Evolutionary conservation across 1,140 invertebrate species (phyloP), one percentile per base, ranked within the genome.

Genomic region (Dinothrombium tinctorium): DNA sequence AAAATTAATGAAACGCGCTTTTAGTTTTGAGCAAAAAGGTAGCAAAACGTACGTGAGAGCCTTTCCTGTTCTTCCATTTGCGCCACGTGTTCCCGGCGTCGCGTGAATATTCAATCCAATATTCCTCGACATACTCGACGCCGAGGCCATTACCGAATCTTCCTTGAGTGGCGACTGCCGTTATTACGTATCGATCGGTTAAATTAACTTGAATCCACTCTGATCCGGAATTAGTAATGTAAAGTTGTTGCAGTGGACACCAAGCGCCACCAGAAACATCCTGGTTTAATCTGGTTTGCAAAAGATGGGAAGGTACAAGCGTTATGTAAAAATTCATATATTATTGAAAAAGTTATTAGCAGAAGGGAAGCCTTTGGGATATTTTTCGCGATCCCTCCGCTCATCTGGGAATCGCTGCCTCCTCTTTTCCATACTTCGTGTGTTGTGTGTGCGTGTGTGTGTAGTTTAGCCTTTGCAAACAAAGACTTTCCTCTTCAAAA

Each of bases 261-360:
- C 86, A 94, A 0, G 86, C 86, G n/a, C 86, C 86, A 21, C 84
- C 80, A 49, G 78, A 76, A 47, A 73, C 72, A 54, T 94, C 82
- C 46, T 73, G 70, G 44, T 77, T 69, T 47, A 92, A 66, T 59
- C 86, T 92, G 65, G 28, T 68, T 69, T 49, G 51, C 56, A 44
- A 42, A 43, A 42, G 44, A 43, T 23, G 31, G 33, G 6, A 37
- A 43, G 12, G 20, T 23, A 33, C 12, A 40, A 23, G 14, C 9
- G 32, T 36, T 11, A 20, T 15, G 19, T 42, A 8, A n/a, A n/a
- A n/a, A n/a, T n/a, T n/a, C n/a, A n/a, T n/a, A n/a, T n/a, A n/a
- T n/a, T n/a, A n/a, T n/a, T n/a, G n/a, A n/a, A n/a, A n/a, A n/a
- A n/a, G n/a, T n/a, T n/a, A n/a, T n/a, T n/a, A n/a, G n/a, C n/a